Evolutionary conservation across 2,797 vertebrate species (phyloP), one percentile per base, ranked within the genome.

Genomic region (Clarias fuscus): DNA sequence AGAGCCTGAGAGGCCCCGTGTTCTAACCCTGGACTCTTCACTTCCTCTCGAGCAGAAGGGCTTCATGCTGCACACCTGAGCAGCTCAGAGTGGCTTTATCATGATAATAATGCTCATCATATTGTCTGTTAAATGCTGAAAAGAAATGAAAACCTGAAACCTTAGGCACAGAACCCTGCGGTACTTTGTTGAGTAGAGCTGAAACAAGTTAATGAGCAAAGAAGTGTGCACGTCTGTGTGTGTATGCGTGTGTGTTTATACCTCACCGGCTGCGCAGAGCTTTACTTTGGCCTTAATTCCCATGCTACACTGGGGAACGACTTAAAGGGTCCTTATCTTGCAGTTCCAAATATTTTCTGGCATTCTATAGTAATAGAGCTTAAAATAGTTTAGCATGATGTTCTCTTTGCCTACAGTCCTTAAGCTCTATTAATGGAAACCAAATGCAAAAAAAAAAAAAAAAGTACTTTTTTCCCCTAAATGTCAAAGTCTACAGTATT

Each of bases 211-310:
- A 48, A 48, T 11, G 75, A 33, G 27, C 58, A 20, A 30, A 67
- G 30, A 30, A 27, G 27, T 13, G 22, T 61, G 53, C 7, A 24
- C 7, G 10, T n/a, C 15, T 27, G 91, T 88, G 93, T 91, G 48
- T 48, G 89, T 85, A 8, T n/a, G 10, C 27, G 91, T 88, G 93
- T 91, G 89, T 85, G 94, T 92, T 94, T 94, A 94, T 95, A 94
- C 94, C 92, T 94, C 93, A 90, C 90, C 85, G 90, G 91, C 90
- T 86, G 90, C 88, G 90, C 88, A 84, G 82, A 88, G 88, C 85
- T 85, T 86, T 84, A 70, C 76, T 73, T n/a, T 70, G 68, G 85
- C 72, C 85, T 83, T 70, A 85, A 27, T 62, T 73, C 33, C 70
- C 70, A 48, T 73, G 68, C 20, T 27, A 18, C 33, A 73, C 70